Conservation (phyloP, 2,888 invertebrate species). For the Tipula unca region DNA sequence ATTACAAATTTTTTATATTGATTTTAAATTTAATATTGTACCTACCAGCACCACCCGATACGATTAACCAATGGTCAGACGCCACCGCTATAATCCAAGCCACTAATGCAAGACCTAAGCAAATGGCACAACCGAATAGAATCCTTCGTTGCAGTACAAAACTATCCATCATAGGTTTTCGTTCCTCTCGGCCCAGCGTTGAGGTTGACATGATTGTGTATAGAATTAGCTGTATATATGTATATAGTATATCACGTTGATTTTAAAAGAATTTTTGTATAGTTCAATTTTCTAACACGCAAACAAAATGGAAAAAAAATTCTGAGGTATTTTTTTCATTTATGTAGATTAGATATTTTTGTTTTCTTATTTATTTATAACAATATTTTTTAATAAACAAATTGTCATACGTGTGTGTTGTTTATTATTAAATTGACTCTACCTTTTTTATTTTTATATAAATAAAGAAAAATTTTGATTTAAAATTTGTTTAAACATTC, state of each 20-base stretch:
- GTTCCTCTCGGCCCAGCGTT: conserved; percentile 51
- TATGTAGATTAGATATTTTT: background rate
- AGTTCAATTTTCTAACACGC: background rate
- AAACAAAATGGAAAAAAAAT: background rate
- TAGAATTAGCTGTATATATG: background rate
- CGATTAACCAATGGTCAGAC: conserved; percentile 64
- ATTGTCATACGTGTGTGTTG: background rate
- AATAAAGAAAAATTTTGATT: background rate
- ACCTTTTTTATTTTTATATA: background rate
- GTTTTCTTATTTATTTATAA: background rate
- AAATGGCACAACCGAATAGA: conserved; percentile 59
- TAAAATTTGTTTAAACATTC: background rate
- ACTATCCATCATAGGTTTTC: conserved; percentile 51
- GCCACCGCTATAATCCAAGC: conserved; percentile 66
- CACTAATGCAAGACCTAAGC: conserved; percentile 56
- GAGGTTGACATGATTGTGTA: conserved; percentile 48
- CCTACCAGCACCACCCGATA: conserved; percentile 40
- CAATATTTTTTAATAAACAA: background rate
- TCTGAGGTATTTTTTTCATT: background rate
- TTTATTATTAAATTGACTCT: background rate
- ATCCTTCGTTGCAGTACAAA: conserved; percentile 61
- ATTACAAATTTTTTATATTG: background rate
- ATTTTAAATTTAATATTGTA: background rate
- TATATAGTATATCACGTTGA: background rate
- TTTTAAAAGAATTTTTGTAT: background rate